Percentiles rank a stretch among this genome's conserved stretches.
Evolutionary conservation across 2,888 invertebrate species (phyloP).

Genomic region (Stenurella melanura): DNA sequence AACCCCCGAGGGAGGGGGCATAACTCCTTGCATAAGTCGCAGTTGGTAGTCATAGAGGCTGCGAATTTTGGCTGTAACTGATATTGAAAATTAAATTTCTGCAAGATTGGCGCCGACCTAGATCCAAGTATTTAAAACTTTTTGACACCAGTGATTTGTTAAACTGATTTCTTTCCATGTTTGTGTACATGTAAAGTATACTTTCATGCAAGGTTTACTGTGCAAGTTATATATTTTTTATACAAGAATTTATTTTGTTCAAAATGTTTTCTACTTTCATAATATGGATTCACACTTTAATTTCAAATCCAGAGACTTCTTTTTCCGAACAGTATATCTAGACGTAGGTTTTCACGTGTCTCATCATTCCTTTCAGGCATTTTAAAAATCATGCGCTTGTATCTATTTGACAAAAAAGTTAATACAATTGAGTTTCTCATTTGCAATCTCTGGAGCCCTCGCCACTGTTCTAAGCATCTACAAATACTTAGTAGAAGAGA

Average conservation of each 20-base stretch:
- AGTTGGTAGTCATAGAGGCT: constrained; percentile 97
- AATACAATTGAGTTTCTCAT: background rate
- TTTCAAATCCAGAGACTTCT: background rate
- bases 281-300: background rate
- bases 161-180: constrained; percentile 5
- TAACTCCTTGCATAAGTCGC: constrained; percentile 91
- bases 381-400: background rate
- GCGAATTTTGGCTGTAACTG: constrained; percentile 98
- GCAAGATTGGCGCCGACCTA: constrained; percentile 46
- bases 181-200: background rate
- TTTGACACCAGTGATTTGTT: constrained; percentile 5
- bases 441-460: background rate
- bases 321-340: background rate
- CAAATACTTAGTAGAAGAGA: constrained; percentile 4
- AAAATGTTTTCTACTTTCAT: background rate
- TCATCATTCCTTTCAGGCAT: too few relatives aligned
- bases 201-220: constrained; percentile 22
- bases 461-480: background rate
- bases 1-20: constrained; percentile 94
- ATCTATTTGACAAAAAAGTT: background rate
- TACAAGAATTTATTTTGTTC: constrained; percentile 19
- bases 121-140: constrained; percentile 39
- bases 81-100: constrained; percentile 43
- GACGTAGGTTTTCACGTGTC: background rate
- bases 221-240: constrained; percentile 17